A percentile compares a stretch with the other conserved stretches of the same genome.
phyloP scores from a whole-genome alignment of 1,140 invertebrate genomes.

The Aphis gossypii region DNA sequence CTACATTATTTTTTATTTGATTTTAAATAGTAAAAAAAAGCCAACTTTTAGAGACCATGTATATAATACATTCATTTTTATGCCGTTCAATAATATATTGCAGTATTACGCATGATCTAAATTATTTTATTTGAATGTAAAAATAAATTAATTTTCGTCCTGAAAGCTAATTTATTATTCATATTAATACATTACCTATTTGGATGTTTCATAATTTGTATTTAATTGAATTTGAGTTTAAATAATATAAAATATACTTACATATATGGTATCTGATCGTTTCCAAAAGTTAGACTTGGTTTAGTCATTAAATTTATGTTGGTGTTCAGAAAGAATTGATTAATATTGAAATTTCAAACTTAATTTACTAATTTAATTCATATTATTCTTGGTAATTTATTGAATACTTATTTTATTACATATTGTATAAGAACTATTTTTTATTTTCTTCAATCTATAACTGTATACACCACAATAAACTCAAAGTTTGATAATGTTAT shows the following conservation, averaged over 20 bases:
- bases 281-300: no score
- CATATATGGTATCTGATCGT: no score
- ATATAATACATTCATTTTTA: background rate
- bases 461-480: background rate
- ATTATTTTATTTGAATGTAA: background rate
- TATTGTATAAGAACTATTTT: background rate
- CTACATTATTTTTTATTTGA: background rate
- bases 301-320: background rate
- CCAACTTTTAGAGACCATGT: background rate
- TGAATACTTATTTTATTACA: background rate
- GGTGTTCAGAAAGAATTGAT: no score
- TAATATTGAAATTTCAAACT: background rate
- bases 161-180: background rate
- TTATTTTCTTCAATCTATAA: background rate
- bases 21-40: background rate
- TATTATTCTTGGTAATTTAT: background rate
- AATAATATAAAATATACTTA: no score
- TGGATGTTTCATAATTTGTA: background rate
- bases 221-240: background rate
- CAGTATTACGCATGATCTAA: background rate
- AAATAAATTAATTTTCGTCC: background rate
- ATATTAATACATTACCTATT: background rate
- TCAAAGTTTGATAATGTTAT: background rate
- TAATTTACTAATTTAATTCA: background rate
- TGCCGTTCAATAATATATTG: background rate